Percentiles rank a stretch among this genome's conserved stretches.
These are phyloP conservation scores for Daktulosphaira vitifoliae DNA, from an alignment of 1,140 invertebrate genomes.

Conservation along the genomic window DNA sequence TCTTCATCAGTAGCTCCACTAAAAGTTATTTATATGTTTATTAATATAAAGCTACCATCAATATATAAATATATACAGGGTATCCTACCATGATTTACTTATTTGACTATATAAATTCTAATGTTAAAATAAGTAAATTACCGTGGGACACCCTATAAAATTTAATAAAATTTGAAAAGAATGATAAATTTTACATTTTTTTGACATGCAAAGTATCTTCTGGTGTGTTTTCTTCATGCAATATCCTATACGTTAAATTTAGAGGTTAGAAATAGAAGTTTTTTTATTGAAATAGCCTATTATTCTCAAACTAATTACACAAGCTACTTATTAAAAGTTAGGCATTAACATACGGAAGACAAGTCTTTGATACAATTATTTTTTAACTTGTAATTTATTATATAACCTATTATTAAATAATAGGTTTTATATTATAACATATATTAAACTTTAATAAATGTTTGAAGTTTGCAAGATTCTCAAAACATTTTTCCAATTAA, in stretches of 20 bases:
- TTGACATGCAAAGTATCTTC: slow-evolving; percentile 25
- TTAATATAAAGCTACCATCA: not conserved
- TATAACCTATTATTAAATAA: too few species aligned
- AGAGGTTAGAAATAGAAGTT: not conserved
- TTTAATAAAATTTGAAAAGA: not conserved
- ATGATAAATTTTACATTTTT: slow-evolving; percentile 26
- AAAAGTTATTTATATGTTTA: not conserved
- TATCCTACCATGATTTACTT: not conserved
- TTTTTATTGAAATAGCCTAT: too few species aligned
- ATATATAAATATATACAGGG: not conserved
- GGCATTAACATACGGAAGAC: too few species aligned
- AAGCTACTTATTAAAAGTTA: too few species aligned
- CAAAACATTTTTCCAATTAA: too few species aligned
- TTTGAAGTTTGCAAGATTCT: too few species aligned
- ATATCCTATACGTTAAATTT: slow-evolving; percentile 5
- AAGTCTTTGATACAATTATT: too few species aligned
- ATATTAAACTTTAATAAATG: too few species aligned
- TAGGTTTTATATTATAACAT: too few species aligned
- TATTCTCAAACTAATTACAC: too few species aligned
- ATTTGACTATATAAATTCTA: not conserved
- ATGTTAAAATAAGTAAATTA: not conserved
- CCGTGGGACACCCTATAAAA: too few species aligned
- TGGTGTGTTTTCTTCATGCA: slow-evolving; percentile 8
- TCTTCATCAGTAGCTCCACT: slow-evolving; percentile 33
- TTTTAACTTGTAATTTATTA: too few species aligned